Conservation (phyloP, 2,888 invertebrate species). For the Aporophyla nigra region DNA sequence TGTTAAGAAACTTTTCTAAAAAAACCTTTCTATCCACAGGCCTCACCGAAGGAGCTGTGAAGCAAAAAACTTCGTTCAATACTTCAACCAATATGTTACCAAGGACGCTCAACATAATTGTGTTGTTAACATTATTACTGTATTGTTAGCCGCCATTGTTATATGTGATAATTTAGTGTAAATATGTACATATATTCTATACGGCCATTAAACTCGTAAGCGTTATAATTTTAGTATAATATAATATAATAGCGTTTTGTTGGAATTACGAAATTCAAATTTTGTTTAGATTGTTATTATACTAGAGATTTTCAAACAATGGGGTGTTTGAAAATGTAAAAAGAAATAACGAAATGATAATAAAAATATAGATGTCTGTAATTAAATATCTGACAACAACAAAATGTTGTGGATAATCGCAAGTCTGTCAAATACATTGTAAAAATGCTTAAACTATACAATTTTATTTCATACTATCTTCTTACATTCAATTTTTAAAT, state of each 20-base stretch:
- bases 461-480: too few relatives aligned
- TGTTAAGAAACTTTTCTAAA: neutral
- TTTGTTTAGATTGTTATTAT: conserved; percentile 12
- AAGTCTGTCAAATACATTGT: neutral
- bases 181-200: conserved; percentile 63
- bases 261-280: conserved; percentile 5
- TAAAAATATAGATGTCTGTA: too few relatives aligned
- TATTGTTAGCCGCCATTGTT: conserved; percentile 40
- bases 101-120: conserved; percentile 37
- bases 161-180: conserved; percentile 54
- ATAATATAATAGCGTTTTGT: conserved; percentile 21
- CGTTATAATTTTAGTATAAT: conserved; percentile 22
- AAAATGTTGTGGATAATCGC: neutral
- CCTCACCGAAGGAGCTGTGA: conserved; percentile 65
- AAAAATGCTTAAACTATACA: neutral
- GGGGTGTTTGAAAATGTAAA: neutral
- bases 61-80: conserved; percentile 59
- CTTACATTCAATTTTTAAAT: too few relatives aligned
- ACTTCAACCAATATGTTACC: conserved; percentile 21
- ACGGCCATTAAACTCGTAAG: conserved; percentile 52
- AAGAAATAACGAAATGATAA: neutral
- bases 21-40: conserved; percentile 35
- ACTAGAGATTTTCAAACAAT: conserved; percentile 13
- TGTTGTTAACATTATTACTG: conserved; percentile 41
- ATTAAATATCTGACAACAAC: neutral